Base-by-base conservation (phyloP, 2,797 vertebrate species). In the Setipinna tenuifilis region DNA sequence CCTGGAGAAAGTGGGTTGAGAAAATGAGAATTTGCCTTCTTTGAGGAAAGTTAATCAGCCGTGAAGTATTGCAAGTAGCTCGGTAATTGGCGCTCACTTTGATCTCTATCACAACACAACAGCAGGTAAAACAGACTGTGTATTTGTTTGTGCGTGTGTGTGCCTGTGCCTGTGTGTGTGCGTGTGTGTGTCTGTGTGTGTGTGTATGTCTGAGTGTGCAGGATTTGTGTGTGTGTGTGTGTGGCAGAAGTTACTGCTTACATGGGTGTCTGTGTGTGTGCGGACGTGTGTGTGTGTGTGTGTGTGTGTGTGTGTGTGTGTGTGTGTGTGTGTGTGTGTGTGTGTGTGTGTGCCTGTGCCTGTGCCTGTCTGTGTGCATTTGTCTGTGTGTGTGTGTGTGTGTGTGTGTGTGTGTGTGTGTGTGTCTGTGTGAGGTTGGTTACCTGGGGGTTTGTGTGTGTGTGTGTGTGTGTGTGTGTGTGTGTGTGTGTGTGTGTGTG, bases 1-100 rank as follows among this genome's bases (percentile, higher is more conserved):
- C 9, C 23, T 31, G 28, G 11, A 92, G 90, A 86, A 62, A 87
- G 23, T 59, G 71, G 87, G 82, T 25, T 25, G 31, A 61, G 71
- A 65, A 10, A 25, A 65, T 65, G 23, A 28, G 62, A 75, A 16
- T 35, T 19, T 7, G 14, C 28, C 14, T 75, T 16, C 28, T 75
- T 75, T 75, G 68, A 41, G 68, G 28, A 75, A 75, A 75, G 28
- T 17, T 75, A 78, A 81, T 85, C 75, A 68, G 14, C 11, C 35
- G n/a, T 35, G 16, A 28, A 48, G 81, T 61, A 71, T 35, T 75
- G 28, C 68, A 35, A 75, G 31, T 25, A 17, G 16, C 28, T 75
- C 28, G 11, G 68, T 19, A 75, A 75, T 75, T 75, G 68, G 68
- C 68, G 17, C 16, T 35, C 12, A 75, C 68, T 35, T 16, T 75